Evolutionary conservation across 2,113 vertebrate species (phyloP), one percentile per base, ranked within the genome.

Genomic region (Bubo bubo): DNA sequence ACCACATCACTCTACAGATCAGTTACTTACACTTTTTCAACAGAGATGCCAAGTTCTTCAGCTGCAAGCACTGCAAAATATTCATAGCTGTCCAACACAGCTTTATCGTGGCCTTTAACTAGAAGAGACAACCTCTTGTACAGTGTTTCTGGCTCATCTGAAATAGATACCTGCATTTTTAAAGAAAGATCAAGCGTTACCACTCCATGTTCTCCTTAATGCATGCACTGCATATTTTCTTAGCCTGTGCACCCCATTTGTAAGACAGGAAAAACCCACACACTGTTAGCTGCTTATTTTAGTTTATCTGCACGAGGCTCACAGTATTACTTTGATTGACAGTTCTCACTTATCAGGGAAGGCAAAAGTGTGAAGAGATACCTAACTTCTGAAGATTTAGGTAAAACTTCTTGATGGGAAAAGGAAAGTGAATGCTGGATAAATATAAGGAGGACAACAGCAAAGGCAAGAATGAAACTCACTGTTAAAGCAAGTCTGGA

Each of bases 51-150:
- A 84, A 99, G 98, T 96, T 99, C 99, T 88, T 99, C 98, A 37
- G 99, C 99, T 71, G 99, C 98, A 97, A 99, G 98, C 37, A 98
- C 98, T 9, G 98, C 98, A 73, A 99, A 99, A 88, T 99, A 99
- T 87, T 99, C 99, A 18, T 99, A 99, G 96, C 99, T 99, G 97
- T 99, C 98, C 98, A 99, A 95, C 35, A 99, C 99, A 9, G 99
- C 95, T 81, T 90, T 98, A 97, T 99, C 99, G 0, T 99, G 99
- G 85, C 99, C 98, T 98, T 99, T 99, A 77, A 99, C 99, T 97
- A 99, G 94, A 95, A 99, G 96, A 1, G 98, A 98, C 83, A 99
- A 91, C 77, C 97, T 99, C 98, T 99, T 99, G 93, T 99, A 99
- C 47, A 99, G 97, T 1, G 86, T 95, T 95, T 99, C 99, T 13